Evolutionary conservation across 2,888 invertebrate genomes (phyloP).

Genomic region (Abrostola triplasia): DNA sequence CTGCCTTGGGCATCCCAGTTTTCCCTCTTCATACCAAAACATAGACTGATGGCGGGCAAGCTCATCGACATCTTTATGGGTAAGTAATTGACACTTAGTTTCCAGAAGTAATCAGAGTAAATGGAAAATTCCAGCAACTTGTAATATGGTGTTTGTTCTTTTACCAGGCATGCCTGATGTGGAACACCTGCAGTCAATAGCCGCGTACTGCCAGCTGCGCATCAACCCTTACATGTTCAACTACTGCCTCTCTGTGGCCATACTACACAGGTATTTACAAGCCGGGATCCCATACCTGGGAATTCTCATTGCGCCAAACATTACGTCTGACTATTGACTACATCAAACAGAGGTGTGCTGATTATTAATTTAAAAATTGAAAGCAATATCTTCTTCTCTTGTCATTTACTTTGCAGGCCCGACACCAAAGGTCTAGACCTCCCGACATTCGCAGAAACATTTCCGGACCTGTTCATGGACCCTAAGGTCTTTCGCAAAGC

Average conservation of each 20-base stretch:
- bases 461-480: slow-evolving; percentile 95
- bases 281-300: too few relatives aligned
- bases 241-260: slow-evolving; percentile 92
- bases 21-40: slow-evolving; percentile 91
- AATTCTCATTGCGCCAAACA: too few relatives aligned
- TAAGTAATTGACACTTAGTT: slow-evolving; percentile 17
- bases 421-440: slow-evolving; percentile 91
- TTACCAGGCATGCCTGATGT: slow-evolving; percentile 90
- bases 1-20: slow-evolving; percentile 90
- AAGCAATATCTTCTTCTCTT: too few relatives aligned
- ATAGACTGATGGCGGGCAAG: slow-evolving; percentile 90
- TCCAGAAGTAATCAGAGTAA: too few relatives aligned
- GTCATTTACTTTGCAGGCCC: slow-evolving; percentile 66
- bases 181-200: slow-evolving; percentile 91
- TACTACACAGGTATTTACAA: slow-evolving; percentile 89
- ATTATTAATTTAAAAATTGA: too few relatives aligned
- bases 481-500: slow-evolving; percentile 91
- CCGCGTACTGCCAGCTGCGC: slow-evolving; percentile 91
- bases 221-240: slow-evolving; percentile 93
- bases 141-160: not conserved
- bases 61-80: slow-evolving; percentile 91
- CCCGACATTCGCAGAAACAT: slow-evolving; percentile 93
- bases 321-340: too few relatives aligned
- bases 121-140: not conserved
- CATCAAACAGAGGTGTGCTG: too few relatives aligned